Evolutionary conservation across 1,140 invertebrate species (phyloP), one percentile per base, ranked within the genome.

Genomic region (Trichonephila inaurata): DNA sequence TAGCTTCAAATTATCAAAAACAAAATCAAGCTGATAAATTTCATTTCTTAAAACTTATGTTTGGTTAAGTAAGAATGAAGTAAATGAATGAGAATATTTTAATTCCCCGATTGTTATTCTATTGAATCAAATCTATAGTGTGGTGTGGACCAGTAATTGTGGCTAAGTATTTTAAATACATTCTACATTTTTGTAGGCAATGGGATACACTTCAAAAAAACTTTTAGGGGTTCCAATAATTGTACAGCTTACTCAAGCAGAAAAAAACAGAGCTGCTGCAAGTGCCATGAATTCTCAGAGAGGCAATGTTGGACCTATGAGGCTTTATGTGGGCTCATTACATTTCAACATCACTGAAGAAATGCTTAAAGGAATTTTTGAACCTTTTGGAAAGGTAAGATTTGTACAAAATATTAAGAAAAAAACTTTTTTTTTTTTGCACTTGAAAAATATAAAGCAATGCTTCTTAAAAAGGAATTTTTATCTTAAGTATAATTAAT

Each of bases 311-410:
- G 99, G 99, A 64, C 99, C 99, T 3, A 99, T 99, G 97, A 97
- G 99, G 95, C 96, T 99, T 0, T 99, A 99, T 96, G 98, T 99
- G 89, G 99, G 99, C 18, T 99, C 99, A 58, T 96, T 99, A 60
- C 99, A 99, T 96, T 99, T 99, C 95, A 99, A 99, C 95, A 99
- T 99, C 89, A 99, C 98, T 28, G 99, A 99, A 96, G 99, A 99
- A 94, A 99, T 99, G 99, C 96, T 99, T 28, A 96, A 97, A 95
- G 98, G 98, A 44, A 99, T 99, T 94, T 99, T 99, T 96, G 99
- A 99, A 96, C 99, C 99, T 3, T 99, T 99, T 96, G 99, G 99
- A 89, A 99, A 99, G 95, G 96, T 97, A 95, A 94, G 95, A 81
- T 81, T 60, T 24, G 51, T 51, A 10, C 51, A 51, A 51, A 51